phyloP scores from a whole-genome alignment of 2,797 vertebrate species.

The Merluccius polli region DNA sequence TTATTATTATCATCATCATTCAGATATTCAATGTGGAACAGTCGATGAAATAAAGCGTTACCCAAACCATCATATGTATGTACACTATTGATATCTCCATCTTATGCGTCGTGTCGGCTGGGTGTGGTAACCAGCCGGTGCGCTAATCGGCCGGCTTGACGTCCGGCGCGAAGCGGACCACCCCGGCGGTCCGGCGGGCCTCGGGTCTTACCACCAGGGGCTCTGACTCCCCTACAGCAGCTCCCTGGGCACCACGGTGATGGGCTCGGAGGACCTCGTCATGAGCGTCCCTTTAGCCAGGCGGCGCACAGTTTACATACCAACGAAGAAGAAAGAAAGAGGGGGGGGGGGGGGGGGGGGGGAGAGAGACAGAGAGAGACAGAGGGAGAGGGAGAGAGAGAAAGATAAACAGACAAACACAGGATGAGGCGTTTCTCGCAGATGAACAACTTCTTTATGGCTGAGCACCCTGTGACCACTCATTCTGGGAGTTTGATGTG shows the following conservation, averaged over 20 bases:
- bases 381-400: constrained; percentile 14
- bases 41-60: not conserved
- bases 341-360: constrained; percentile 14
- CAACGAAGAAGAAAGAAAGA: constrained; percentile 11
- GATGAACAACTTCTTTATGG: constrained; percentile 20
- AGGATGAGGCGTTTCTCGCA: constrained; percentile 59
- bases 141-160: constrained; percentile 67
- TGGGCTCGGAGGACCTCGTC: constrained; percentile 72
- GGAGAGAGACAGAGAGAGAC: not conserved
- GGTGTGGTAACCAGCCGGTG: not conserved
- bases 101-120: not conserved
- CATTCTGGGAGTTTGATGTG: constrained; percentile 30
- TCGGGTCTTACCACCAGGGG: constrained; percentile 66
- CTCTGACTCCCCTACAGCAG: constrained; percentile 73
- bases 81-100: not conserved
- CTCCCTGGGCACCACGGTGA: constrained; percentile 78
- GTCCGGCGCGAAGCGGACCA: constrained; percentile 75
- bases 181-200: constrained; percentile 59
- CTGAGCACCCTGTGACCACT: constrained; percentile 68
- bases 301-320: constrained; percentile 65
- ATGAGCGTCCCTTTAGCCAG: constrained; percentile 69
- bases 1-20: not conserved
- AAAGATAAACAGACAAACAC: not conserved
- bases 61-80: not conserved
- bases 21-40: not conserved